A percentile compares a stretch with the other conserved stretches of the same genome.
Conservation (phyloP, 2,888 invertebrate species). For the Oxytorus armatus region DNA sequence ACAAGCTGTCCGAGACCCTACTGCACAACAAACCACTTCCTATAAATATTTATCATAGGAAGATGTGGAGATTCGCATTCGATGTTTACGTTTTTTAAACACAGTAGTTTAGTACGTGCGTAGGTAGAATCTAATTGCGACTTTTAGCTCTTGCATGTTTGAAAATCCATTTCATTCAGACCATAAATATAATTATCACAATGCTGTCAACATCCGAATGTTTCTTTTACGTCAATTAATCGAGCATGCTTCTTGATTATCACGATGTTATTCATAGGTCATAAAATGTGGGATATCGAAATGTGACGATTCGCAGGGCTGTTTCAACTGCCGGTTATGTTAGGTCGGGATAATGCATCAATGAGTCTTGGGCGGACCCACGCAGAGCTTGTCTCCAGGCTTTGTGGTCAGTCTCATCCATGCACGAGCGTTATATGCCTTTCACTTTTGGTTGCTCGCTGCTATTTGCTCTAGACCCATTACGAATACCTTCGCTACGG, state of each 20-base stretch:
- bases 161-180: no score
- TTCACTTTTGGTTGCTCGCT: slow-evolving; percentile 79
- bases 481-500: slow-evolving; percentile 16
- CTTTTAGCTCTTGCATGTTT: no score
- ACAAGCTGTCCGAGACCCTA: no score
- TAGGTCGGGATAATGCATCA: slow-evolving; percentile 75
- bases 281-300: neutral
- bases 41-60: no score
- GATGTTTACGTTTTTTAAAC: no score
- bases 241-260: neutral
- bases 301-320: neutral
- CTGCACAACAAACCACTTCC: no score
- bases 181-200: neutral
- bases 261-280: neutral
- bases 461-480: slow-evolving; percentile 39
- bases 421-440: slow-evolving; percentile 70
- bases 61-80: no score
- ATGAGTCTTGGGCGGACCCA: slow-evolving; percentile 21
- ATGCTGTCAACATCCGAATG: neutral
- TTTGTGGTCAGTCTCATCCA: slow-evolving; percentile 25
- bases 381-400: slow-evolving; percentile 13
- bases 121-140: neutral
- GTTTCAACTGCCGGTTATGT: slow-evolving; percentile 67
- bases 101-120: no score
- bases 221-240: neutral